Evolutionary conservation across 2,888 invertebrate species (phyloP).

Genomic region (Eustalomyia histrio): DNA sequence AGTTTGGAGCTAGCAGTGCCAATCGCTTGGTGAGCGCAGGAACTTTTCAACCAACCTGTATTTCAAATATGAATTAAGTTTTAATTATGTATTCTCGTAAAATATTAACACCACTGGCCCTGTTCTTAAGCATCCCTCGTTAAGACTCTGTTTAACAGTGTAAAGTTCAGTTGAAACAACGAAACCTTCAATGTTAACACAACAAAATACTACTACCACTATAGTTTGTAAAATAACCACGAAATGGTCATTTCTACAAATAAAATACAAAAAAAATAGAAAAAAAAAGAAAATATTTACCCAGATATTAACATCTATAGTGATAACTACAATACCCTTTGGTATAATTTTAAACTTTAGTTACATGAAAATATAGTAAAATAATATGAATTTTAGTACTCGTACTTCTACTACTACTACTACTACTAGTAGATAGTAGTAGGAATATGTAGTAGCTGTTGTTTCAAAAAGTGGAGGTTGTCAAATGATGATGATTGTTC

Average conservation of each 20-base stretch:
- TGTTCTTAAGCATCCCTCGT: not conserved
- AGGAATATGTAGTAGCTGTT: constrained; percentile 14
- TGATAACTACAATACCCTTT: constrained; percentile 26
- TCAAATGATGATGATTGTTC: constrained; percentile 47
- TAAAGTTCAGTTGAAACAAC: not conserved
- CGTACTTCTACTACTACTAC: too few relatives aligned
- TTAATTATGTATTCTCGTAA: too few relatives aligned
- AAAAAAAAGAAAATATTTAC: not conserved
- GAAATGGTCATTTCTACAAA: constrained; percentile 14
- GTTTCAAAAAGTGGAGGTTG: constrained; percentile 25
- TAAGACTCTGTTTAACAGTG: not conserved
- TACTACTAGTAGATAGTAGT: too few relatives aligned
- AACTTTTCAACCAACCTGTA: too few relatives aligned
- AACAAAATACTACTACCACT: not conserved
- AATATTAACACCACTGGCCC: not conserved
- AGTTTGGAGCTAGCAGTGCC: too few relatives aligned
- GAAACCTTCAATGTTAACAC: not conserved
- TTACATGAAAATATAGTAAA: not conserved
- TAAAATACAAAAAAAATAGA: not conserved
- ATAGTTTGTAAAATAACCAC: constrained; percentile 26
- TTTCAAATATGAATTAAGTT: too few relatives aligned
- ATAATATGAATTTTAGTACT: not conserved
- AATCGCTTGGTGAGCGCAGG: too few relatives aligned
- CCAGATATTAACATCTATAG: constrained; percentile 13
- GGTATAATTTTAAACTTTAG: constrained; percentile 14